Evolutionary conservation across 2,888 invertebrate genomes (phyloP).

Genomic region (Sceliomorpha sp.): DNA sequence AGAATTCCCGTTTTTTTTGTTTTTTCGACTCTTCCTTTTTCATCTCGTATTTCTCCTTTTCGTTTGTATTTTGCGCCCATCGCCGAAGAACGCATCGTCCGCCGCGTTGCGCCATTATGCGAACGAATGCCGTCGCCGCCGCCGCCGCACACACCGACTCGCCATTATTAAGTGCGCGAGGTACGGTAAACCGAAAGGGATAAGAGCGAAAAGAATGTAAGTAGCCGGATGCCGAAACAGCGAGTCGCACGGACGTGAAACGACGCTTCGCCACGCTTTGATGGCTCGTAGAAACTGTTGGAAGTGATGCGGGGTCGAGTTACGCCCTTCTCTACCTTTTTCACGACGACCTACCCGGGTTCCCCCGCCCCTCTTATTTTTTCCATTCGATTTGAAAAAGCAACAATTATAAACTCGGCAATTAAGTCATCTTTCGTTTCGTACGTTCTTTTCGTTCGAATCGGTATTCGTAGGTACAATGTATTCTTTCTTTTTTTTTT

Average conservation of each 20-base stretch:
- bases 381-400: not conserved
- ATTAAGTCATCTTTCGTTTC: no score
- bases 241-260: conserved; percentile 66
- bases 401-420: not conserved
- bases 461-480: no score
- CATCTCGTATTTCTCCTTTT: no score
- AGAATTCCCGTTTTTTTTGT: no score
- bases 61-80: conserved; percentile 23
- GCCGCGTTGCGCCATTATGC: conserved; percentile 43
- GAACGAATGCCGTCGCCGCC: conserved; percentile 41
- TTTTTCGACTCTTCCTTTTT: no score
- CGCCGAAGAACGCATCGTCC: conserved; percentile 45
- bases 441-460: no score
- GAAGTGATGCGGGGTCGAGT: conserved; percentile 41
- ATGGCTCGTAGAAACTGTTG: conserved; percentile 60
- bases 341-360: not conserved
- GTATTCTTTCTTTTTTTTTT: no score
- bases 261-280: conserved; percentile 63
- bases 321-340: conserved; percentile 35
- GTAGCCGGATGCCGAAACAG: conserved; percentile 67
- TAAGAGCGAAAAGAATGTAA: conserved; percentile 70
- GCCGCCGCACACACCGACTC: conserved; percentile 54
- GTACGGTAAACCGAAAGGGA: conserved; percentile 57
- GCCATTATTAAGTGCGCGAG: conserved; percentile 54
- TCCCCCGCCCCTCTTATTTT: conserved; percentile 6